phyloP scores from a whole-genome alignment of 2,797 vertebrate genomes.

The Momotus momota region DNA sequence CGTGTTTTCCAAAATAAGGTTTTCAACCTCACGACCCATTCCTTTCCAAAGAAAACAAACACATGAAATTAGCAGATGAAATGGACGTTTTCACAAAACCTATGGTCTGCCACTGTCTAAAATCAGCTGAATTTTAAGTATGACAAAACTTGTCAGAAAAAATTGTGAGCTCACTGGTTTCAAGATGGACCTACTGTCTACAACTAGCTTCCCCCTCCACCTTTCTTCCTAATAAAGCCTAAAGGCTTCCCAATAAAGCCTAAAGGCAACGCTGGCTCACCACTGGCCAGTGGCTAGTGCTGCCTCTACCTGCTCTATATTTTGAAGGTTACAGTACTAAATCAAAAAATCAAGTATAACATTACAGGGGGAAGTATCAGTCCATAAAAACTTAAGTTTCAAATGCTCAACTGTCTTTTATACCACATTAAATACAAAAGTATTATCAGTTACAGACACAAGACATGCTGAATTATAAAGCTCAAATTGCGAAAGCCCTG shows the following conservation, averaged over 20 bases:
- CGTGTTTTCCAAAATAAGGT: constrained; percentile 96
- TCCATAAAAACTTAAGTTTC: constrained; percentile 1
- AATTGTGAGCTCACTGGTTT: background rate
- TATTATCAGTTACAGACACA: background rate
- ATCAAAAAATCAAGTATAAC: background rate
- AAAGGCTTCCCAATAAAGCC: too few species aligned
- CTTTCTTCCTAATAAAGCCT: background rate
- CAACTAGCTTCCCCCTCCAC: background rate
- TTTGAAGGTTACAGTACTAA: background rate
- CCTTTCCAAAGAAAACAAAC: constrained; percentile 82
- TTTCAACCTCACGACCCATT: constrained; percentile 98
- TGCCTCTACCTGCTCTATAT: background rate
- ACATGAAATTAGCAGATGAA: constrained; percentile 41
- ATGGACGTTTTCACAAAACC: background rate
- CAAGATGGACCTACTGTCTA: background rate
- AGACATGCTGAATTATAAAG: constrained; percentile 36
- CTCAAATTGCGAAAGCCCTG: constrained; percentile 42
- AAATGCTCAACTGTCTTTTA: background rate
- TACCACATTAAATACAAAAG: background rate
- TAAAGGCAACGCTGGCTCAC: background rate
- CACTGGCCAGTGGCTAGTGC: background rate
- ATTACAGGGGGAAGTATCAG: background rate
- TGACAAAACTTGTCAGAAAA: background rate
- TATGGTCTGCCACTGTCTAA: background rate
- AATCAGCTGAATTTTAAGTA: background rate